These are phyloP conservation scores for Sinocyclocheilus rhinocerous DNA, from an alignment of 2,113 vertebrate genomes.

Conservation along the genomic window DNA sequence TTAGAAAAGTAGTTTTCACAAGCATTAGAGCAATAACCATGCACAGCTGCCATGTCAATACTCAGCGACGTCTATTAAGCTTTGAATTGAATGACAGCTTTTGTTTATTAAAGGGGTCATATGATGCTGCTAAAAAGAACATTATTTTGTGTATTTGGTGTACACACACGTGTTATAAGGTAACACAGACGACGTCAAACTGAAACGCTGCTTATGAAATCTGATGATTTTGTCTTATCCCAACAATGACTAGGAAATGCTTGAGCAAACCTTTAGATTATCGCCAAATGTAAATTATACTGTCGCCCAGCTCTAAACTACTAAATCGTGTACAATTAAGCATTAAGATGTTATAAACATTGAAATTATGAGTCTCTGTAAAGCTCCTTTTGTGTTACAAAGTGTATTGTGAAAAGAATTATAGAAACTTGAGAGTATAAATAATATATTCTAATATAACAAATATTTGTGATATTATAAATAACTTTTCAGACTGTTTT, in stretches of 20 bases:
- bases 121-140: too few relatives aligned
- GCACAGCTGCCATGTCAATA: neutral
- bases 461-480: neutral
- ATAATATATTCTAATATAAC: neutral
- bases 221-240: neutral
- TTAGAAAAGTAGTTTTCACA: neutral
- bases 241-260: neutral
- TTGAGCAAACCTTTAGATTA: neutral
- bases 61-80: neutral
- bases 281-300: neutral
- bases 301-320: neutral
- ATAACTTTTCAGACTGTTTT: neutral
- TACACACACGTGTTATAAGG: slow-evolving; percentile 99
- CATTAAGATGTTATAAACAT: neutral
- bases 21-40: neutral
- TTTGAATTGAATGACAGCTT: neutral
- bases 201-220: neutral
- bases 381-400: neutral
- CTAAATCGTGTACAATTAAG: neutral
- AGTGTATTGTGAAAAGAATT: neutral
- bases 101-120: slow-evolving; percentile 26
- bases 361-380: neutral
- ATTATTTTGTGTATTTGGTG: too few relatives aligned
- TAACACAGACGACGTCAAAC: slow-evolving; percentile 55
- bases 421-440: neutral